Conservation (phyloP, 2,888 invertebrate species). For the Ormyrus rosae region DNA sequence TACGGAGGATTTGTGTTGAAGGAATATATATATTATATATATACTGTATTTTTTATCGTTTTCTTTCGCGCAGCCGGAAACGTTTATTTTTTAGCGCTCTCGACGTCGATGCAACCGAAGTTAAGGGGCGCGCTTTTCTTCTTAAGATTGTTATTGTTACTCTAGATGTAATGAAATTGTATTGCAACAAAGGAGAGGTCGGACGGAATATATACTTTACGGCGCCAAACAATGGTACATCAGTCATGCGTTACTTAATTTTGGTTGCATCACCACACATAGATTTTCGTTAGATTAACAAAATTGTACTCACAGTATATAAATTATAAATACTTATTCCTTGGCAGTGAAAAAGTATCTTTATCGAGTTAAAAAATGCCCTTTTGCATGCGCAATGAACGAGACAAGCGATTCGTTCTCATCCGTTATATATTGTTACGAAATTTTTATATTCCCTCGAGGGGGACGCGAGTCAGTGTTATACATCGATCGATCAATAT, state of each 20-base stretch:
- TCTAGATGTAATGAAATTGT: too few relatives aligned
- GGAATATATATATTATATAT: slow-evolving; percentile 35
- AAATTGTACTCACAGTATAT: slow-evolving; percentile 32
- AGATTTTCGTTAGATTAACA: slow-evolving; percentile 44
- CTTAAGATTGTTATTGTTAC: too few relatives aligned
- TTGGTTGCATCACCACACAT: slow-evolving; percentile 19
- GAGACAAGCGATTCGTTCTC: slow-evolving; percentile 8
- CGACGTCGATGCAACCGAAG: slow-evolving; percentile 33
- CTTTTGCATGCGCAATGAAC: slow-evolving; percentile 4
- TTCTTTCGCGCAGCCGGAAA: slow-evolving; percentile 23
- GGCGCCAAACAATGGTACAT: too few relatives aligned
- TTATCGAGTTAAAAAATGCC: slow-evolving; percentile 9
- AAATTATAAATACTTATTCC: slow-evolving; percentile 50
- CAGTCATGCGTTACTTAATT: neutral
- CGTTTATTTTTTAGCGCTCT: slow-evolving; percentile 16
- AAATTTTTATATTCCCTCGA: neutral
- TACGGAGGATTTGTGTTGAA: slow-evolving; percentile 37
- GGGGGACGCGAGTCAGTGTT: neutral
- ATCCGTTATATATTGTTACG: neutral
- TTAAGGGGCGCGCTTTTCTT: neutral
- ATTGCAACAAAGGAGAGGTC: too few relatives aligned
- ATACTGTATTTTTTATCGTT: slow-evolving; percentile 15
- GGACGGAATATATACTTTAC: too few relatives aligned
- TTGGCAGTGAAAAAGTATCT: slow-evolving; percentile 53
- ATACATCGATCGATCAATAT: neutral